Conservation (phyloP, 2,797 vertebrate genomes). For the Acipenser ruthenus region DNA sequence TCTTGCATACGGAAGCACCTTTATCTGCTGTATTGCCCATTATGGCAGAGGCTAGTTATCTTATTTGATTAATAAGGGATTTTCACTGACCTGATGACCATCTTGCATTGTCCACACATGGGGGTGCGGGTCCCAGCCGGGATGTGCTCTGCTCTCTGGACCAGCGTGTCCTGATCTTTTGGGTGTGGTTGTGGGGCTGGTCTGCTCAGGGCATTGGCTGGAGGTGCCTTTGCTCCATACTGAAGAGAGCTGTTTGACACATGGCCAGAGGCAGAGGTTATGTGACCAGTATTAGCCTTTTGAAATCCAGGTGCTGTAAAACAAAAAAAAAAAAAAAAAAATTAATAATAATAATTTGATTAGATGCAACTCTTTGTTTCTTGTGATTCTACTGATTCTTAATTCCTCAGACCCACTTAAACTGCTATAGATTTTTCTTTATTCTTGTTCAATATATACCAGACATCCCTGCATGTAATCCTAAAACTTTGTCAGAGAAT, state of each 20-base stretch:
- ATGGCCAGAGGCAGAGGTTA: constrained; percentile 64
- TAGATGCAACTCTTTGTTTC: no score
- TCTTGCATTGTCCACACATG: constrained; percentile 85
- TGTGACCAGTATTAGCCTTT: constrained; percentile 30
- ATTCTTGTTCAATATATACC: no score
- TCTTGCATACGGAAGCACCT: no score
- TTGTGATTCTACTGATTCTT: no score
- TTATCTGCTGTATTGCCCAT: no score
- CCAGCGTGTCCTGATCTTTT: constrained; percentile 72
- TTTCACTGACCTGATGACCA: constrained; percentile 76
- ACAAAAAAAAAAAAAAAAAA: neutral
- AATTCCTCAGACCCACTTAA: no score
- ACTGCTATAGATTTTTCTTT: no score
- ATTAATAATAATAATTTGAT: no score
- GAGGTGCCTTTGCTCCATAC: constrained; percentile 13
- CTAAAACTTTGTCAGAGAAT: no score
- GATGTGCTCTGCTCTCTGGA: constrained; percentile 90
- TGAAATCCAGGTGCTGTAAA: constrained; percentile 39
- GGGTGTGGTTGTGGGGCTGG: constrained; percentile 53
- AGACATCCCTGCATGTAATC: no score
- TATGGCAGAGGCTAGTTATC: no score
- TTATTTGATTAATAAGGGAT: neutral
- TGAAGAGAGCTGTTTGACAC: constrained; percentile 44
- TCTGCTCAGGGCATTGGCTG: constrained; percentile 21
- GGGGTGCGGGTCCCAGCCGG: constrained; percentile 87